Base-by-base conservation (phyloP, 2,888 invertebrate genomes). In the Ganaspis brasiliensis region DNA sequence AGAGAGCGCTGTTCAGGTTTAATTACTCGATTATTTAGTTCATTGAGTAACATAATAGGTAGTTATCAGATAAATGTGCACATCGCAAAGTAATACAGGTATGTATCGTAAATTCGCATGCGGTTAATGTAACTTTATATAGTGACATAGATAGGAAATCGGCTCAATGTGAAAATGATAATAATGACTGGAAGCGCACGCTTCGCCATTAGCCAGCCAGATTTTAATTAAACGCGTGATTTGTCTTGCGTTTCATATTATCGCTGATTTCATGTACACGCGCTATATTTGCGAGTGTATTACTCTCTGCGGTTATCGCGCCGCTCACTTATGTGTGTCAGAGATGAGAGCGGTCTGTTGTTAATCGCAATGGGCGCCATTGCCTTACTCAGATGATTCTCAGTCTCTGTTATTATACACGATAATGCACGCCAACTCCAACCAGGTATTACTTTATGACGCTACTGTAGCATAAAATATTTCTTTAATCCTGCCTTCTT, bases 221-320 rank as follows among this genome's bases (percentile, higher is more conserved):
- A 40, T 72, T 83, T 83, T 82, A 83, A 84, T 84, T 84, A 79
- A 83, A 78, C 40, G 73, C 31, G 31, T 77, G 77, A 83, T 84
- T 81, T 82, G 81, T 84, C 78, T 79, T 74, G 52, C 78, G 45
- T 16, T 72, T 14, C 19, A 76, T 73, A 74, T 67, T 67, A 67
- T 67, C 67, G 45, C 24, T 37, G 21, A 67, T 67, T 67, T 67
- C 67, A 26, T 67, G 67, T 67, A 45, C 24, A 67, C 12, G 19
- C 21, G 40, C 37, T 6, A 26, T 67, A 26, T 67, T 45, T 24
- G 67, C 16, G n/a, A 67, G 67, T 67, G 40, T 24, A 40, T 40
- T 45, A 67, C 45, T 45, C 21, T 67, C 21, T 45, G 40, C 24
- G 40, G 67, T 45, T 67, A 67, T 67, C 67, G 24, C 24, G 24